Base-by-base conservation (phyloP, 2,888 invertebrate genomes). In the Endomychus coccineus region DNA sequence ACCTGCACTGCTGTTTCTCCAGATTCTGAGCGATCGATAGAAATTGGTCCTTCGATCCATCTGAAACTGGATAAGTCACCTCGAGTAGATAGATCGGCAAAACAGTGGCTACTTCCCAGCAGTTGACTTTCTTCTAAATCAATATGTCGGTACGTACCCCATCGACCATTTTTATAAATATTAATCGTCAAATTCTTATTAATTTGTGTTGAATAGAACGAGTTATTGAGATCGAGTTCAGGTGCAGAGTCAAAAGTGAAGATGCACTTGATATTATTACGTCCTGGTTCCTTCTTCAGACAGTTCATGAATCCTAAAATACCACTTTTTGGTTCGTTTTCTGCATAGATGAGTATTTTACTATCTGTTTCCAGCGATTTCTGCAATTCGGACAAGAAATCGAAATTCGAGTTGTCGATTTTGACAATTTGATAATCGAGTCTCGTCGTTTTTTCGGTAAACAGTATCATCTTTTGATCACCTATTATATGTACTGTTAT, bases 41-140 rank as follows among this genome's bases (percentile, higher is more conserved):
- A n/a, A n/a, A n/a, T n/a, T n/a, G 71, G 68, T 1, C 84, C 84
- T 62, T 92, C 80, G 4, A 91, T 64, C 90, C 90, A 91, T n/a
- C 67, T 73, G 24, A 96, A 59, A 1, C 88, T 83, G 0, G 87
- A 83, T 34, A 96, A 69, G 59, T 97, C 95, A 30, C 95, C 95
- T 35, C 83, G 75, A 0, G 82, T 78, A 9, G 76, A 54, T 0
- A 83, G 78, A 63, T 89, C 87, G 2, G 82, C 79, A 60, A 76
- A 88, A 0, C 80, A 82, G 59, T 91, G 86, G 42, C 75, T 71
- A 4, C 62, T 68, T 1, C 63, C 55, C 0, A 70, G 63, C 0
- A 62, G 61, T 6, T 64, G 58, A 16, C 70, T 44, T 27, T 74
- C 68, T 4, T 72, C 70, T 1, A 90, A 58, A 1, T 77, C 70